Percentiles rank a stretch among this genome's conserved stretches.
phyloP scores from a whole-genome alignment of 1,140 invertebrate genomes.

The Archivesica marissinica region DNA sequence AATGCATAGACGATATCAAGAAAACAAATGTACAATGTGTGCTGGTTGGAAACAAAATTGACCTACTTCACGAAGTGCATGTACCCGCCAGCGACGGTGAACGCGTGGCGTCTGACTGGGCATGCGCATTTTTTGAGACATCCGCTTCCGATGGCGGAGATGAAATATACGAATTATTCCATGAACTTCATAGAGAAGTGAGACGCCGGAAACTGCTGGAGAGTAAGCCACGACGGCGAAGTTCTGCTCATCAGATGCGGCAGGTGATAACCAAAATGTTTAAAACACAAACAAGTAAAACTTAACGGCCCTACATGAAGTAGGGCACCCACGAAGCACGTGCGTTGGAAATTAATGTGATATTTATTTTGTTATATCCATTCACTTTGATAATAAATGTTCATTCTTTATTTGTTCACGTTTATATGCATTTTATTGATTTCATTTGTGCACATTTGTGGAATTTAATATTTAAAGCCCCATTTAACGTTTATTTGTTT shows the following conservation, averaged over 20 bases:
- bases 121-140: slow-evolving; percentile 93
- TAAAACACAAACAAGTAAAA: slow-evolving; percentile 70
- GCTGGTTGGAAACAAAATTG: slow-evolving; percentile 94
- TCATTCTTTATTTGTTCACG: no score
- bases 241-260: slow-evolving; percentile 82
- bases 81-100: slow-evolving; percentile 94
- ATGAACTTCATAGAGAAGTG: slow-evolving; percentile 82
- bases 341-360: no score
- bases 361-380: no score
- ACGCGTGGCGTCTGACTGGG: slow-evolving; percentile 89
- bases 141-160: slow-evolving; percentile 92
- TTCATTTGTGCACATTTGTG: no score
- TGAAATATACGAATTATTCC: slow-evolving; percentile 79
- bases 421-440: no score
- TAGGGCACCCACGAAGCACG: no score
- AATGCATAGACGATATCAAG: slow-evolving; percentile 88
- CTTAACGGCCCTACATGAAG: slow-evolving; percentile 43
- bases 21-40: slow-evolving; percentile 87
- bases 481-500: no score
- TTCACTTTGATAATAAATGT: no score
- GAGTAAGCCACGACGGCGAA: slow-evolving; percentile 79
- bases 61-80: slow-evolving; percentile 95
- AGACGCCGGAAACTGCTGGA: slow-evolving; percentile 79
- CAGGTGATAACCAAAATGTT: slow-evolving; percentile 81
- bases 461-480: no score